Evolutionary conservation across 2,113 vertebrate genomes (phyloP), one percentile per base, ranked within the genome.

Genomic region (Holacanthus passer): DNA sequence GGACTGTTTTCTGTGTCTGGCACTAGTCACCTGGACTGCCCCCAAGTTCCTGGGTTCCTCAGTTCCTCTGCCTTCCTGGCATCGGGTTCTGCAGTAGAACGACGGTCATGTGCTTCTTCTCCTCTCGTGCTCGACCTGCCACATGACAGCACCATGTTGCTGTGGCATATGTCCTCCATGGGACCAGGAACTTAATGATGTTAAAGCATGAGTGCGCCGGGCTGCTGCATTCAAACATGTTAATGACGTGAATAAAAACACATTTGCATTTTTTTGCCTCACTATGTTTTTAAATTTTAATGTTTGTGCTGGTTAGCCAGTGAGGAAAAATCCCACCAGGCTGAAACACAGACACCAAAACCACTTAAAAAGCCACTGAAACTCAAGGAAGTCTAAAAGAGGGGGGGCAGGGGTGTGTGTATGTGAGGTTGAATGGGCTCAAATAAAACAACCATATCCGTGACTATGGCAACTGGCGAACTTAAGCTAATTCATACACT

Each of bases 371-470:
- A 78, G 63, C 24, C 67, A 67, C 80, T 73, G 64, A 80, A 63
- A 82, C 53, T 65, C 35, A 77, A 62, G 47, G 32, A 74, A 56
- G 39, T 64, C 58, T 47, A 1, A 29, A 60, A n/a, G 69, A 41
- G 32, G 29, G 59, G 62, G n/a, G 56, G 58, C n/a, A 56, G 27
- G 39, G 41, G 31, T 62, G 60, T 73, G 73, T 76, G 85, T 39
- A 85, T 84, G 74, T 60, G 32, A 73, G 82, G 79, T 63, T 86
- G 72, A 86, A 84, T 75, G 52, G 83, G 39, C 85, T 86, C 77
- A 87, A 88, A 92, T 90, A 92, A 91, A 93, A 92, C 88, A 92
- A 91, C 86, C 89, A 92, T 92, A 93, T 90, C 82, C n/a, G 86
- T 90, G 90, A 72, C 91, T 87, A 92, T 93, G 84, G 91, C 86